Evolutionary conservation across 64 coral and sea anemone genomes (phyloP), one percentile per base, ranked within the genome.

Genomic region (Actinia equina): DNA sequence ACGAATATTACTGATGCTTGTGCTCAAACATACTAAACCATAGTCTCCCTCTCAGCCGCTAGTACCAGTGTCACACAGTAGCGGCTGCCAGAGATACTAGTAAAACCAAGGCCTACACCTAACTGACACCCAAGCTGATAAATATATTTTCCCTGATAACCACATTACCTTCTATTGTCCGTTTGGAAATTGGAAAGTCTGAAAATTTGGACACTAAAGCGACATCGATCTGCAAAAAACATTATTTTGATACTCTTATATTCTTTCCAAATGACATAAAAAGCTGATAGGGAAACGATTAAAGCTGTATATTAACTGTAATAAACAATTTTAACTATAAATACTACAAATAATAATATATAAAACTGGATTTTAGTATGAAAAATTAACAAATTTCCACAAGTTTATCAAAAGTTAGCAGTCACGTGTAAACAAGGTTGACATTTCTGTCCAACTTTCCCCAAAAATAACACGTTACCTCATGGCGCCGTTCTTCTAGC

Each of bases 401-500:
- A 30, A 74, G 7, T 9, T 71, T 26, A 22, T 4, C 25, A 74
- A 15, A 30, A 74, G 10, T 2, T 74, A 10, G 63, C 25, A 13
- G 69, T 74, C 69, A 74, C 69, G 69, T 74, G 69, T 27, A 42
- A 27, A 74, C 69, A 74, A 41, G 8, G 25, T 30, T 74, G 13
- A 74, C 1, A 30, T 13, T 30, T 74, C 13, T 41, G 1, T 15
- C 23, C 25, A 41, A 41, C 41, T 30, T 74, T 41, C 2, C 2
- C 13, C 69, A 74, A 74, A 30, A 41, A 74, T 13, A 41, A 74
- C 20, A 69, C 10, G 18, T 74, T 74, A 96, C 94, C 69, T 88
- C 83, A 57, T 74, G 59, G 46, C 85, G 92, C 44, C 94, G 91
- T 11, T 89, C 88, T 86, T 93, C 94, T 43, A 96, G 52, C 71